Percentiles rank a stretch among this genome's conserved stretches.
These are phyloP conservation scores for Camptogramma bilineatum DNA, from an alignment of 2,888 invertebrate species.

Conservation along the genomic window DNA sequence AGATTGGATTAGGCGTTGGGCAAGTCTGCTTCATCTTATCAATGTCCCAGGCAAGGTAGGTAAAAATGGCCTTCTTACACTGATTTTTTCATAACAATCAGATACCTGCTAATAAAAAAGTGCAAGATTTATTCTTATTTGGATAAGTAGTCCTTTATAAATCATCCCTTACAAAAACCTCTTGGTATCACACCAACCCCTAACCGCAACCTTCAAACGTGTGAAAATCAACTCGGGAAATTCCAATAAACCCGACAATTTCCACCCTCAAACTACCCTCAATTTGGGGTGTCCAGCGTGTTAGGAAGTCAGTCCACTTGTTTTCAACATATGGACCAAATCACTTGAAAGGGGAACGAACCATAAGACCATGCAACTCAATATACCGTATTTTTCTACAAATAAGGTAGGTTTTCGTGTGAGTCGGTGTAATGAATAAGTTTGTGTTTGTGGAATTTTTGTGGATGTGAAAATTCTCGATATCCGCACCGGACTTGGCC, in stretches of 20 bases:
- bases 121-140: not conserved
- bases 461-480: constrained; percentile 76
- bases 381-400: constrained; percentile 41
- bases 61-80: too few species aligned
- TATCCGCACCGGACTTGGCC: constrained; percentile 79
- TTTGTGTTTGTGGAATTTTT: constrained; percentile 62
- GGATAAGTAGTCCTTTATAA: not conserved
- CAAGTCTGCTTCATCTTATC: too few species aligned
- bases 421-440: constrained; percentile 15
- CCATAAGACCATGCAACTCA: constrained; percentile 28
- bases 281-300: constrained; percentile 79
- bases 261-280: constrained; percentile 73
- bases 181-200: constrained; percentile 36
- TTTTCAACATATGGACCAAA: constrained; percentile 79
- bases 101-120: not conserved
- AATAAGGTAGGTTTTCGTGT: constrained; percentile 44
- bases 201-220: constrained; percentile 57
- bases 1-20: too few species aligned
- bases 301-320: constrained; percentile 79
- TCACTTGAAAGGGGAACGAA: constrained; percentile 64
- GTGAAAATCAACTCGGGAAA: constrained; percentile 77
- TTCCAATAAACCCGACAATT: constrained; percentile 78
- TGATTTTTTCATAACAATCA: too few species aligned
- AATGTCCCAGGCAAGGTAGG: too few species aligned
- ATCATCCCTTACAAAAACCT: constrained; percentile 28